Conservation (phyloP, 1,140 invertebrate species). For the Araneus ventricosus region DNA sequence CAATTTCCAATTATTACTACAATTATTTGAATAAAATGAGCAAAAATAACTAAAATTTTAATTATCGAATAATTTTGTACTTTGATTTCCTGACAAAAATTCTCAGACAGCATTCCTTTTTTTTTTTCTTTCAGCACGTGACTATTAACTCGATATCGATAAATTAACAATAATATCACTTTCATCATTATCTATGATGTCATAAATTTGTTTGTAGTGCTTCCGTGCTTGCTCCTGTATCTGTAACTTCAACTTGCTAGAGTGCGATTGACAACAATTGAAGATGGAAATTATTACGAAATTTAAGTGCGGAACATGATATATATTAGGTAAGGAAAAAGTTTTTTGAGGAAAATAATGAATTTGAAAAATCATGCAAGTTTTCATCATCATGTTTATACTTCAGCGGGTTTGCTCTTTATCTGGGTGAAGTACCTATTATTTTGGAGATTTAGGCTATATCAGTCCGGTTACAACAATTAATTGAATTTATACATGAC, state of each 20-base stretch:
- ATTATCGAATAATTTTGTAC: too few species aligned
- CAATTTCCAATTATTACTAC: too few species aligned
- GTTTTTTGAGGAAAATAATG: too few species aligned
- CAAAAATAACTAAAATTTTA: too few species aligned
- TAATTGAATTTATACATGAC: too few species aligned
- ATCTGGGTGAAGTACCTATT: neutral
- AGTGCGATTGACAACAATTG: constrained; percentile 10
- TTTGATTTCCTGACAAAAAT: too few species aligned
- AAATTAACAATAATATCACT: neutral
- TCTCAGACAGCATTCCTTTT: too few species aligned
- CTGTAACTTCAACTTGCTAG: neutral
- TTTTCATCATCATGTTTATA: neutral
- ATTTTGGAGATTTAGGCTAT: too few species aligned
- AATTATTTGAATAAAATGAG: too few species aligned
- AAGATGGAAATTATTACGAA: constrained; percentile 4
- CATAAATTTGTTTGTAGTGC: constrained; percentile 27
- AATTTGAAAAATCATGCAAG: neutral
- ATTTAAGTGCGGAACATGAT: constrained; percentile 5
- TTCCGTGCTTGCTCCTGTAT: neutral
- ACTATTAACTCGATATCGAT: too few species aligned
- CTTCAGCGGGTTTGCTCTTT: neutral
- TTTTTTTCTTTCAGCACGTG: too few species aligned
- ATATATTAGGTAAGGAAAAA: neutral
- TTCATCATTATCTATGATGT: constrained; percentile 17
- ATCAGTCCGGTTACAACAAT: too few species aligned